A percentile compares a stretch with the other conserved stretches of the same genome.
phyloP scores from a whole-genome alignment of 2,888 invertebrate species.

The Drosophila infuscata region DNA sequence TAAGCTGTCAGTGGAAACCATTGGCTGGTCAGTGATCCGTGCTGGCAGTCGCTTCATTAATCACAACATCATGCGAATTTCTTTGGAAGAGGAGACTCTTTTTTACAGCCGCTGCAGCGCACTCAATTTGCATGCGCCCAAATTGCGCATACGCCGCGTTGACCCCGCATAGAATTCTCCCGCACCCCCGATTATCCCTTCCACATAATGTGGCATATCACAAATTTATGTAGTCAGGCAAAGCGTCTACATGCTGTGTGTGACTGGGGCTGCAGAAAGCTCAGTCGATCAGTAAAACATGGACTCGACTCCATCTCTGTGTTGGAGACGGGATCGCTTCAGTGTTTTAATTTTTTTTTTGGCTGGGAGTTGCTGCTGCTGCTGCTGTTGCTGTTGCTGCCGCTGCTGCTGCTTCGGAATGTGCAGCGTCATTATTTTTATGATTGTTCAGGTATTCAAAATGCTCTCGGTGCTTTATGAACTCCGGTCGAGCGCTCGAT shows the following conservation, averaged over 20 bases:
- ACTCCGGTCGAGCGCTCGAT: conserved; percentile 43
- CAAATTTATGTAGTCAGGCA: conserved; percentile 69
- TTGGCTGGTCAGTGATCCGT: conserved; percentile 58
- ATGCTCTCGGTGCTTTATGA: conserved; percentile 72
- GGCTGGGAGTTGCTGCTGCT: conserved; percentile 13
- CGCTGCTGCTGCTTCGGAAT: conserved; percentile 76
- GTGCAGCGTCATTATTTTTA: conserved; percentile 84
- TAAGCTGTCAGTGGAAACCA: conserved; percentile 71
- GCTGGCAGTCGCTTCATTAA: conserved; percentile 72
- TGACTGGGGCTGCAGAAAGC: conserved; percentile 55
- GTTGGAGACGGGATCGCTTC: conserved; percentile 22
- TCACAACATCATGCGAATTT: conserved; percentile 78
- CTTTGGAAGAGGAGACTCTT: conserved; percentile 52
- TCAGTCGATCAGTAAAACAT: conserved; percentile 35
- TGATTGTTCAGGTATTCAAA: conserved; percentile 82
- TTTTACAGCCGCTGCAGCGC: conserved; percentile 8
- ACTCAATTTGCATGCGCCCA: conserved; percentile 55
- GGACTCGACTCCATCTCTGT: conserved; percentile 14
- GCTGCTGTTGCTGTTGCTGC: conserved; percentile 23
- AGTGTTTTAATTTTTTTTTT: conserved; percentile 11
- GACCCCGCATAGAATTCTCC: conserved; percentile 55
- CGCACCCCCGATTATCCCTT: conserved; percentile 5
- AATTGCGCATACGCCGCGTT: conserved; percentile 76
- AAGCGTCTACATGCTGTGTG: conserved; percentile 53
- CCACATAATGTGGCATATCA: conserved; percentile 76